phyloP scores from a whole-genome alignment of 2,797 vertebrate species.

The Meda fulgida region DNA sequence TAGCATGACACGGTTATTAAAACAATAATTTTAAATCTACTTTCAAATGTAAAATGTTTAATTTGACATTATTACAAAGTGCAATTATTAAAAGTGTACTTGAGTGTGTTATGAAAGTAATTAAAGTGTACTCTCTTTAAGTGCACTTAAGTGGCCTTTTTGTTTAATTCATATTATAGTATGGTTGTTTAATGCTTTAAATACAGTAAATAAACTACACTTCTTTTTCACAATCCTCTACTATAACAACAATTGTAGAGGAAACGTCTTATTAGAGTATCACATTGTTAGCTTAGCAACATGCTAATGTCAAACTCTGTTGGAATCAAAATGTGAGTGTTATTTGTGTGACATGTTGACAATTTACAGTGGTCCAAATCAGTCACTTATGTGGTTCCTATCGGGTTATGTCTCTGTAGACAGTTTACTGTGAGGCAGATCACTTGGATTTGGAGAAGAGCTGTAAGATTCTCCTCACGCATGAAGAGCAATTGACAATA shows the following conservation, averaged over 20 bases:
- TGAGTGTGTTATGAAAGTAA: not conserved
- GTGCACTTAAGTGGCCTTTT: no score
- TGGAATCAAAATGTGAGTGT: not conserved
- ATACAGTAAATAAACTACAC: not conserved
- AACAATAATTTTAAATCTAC: not conserved
- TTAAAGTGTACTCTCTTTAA: not conserved
- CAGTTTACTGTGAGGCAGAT: not conserved
- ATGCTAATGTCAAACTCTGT: not conserved
- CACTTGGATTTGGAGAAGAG: not conserved
- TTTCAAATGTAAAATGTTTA: not conserved
- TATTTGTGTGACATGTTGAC: not conserved
- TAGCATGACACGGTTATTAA: not conserved
- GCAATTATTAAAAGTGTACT: not conserved
- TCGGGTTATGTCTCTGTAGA: not conserved
- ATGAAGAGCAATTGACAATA: conserved; percentile 24
- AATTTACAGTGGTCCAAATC: not conserved
- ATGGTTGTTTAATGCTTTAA: not conserved
- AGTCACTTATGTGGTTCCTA: not conserved
- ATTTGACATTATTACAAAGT: not conserved
- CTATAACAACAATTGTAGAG: not conserved
- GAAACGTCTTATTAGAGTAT: not conserved
- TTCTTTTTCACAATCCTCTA: not conserved
- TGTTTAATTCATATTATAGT: not conserved
- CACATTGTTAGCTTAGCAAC: not conserved
- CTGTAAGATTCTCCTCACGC: conserved; percentile 16